Conservation (phyloP, 1,140 invertebrate genomes). For the Platorchestia sp. region DNA sequence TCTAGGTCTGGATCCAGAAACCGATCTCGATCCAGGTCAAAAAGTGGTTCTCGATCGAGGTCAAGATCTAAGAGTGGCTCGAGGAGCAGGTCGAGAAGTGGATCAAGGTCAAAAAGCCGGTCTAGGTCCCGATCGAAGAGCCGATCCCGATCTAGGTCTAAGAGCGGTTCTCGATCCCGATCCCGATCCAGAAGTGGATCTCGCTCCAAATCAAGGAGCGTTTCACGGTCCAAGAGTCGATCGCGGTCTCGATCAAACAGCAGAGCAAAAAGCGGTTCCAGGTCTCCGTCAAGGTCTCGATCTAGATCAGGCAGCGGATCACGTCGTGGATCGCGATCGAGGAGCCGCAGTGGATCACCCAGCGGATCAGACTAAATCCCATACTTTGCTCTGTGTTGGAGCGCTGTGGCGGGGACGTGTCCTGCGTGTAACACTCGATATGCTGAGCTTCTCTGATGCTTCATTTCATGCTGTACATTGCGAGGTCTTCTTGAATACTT, state of each 20-base stretch:
- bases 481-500: background rate
- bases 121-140: conserved; percentile 70
- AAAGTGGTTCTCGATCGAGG: conserved; percentile 35
- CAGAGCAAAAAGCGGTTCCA: conserved; percentile 70
- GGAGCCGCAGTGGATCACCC: conserved; percentile 16
- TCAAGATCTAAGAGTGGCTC: conserved; percentile 69
- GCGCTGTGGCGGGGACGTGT: background rate
- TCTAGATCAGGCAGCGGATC: conserved; percentile 63
- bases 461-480: background rate
- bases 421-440: background rate
- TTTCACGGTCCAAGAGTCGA: conserved; percentile 70
- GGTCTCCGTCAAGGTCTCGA: conserved; percentile 65
- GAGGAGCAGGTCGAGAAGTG: conserved; percentile 69
- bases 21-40: conserved; percentile 18
- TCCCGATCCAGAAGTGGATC: conserved; percentile 71
- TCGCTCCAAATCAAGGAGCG: conserved; percentile 66
- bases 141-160: conserved; percentile 69
- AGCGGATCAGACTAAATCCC: background rate
- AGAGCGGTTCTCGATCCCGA: conserved; percentile 70
- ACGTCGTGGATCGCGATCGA: conserved; percentile 5
- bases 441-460: background rate
- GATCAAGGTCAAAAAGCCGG: conserved; percentile 70
- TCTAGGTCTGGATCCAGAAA: conserved; percentile 65
- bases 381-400: background rate
- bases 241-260: conserved; percentile 71